Base-by-base conservation (phyloP, 2,888 invertebrate species). In the Stictocephala bisonia region DNA sequence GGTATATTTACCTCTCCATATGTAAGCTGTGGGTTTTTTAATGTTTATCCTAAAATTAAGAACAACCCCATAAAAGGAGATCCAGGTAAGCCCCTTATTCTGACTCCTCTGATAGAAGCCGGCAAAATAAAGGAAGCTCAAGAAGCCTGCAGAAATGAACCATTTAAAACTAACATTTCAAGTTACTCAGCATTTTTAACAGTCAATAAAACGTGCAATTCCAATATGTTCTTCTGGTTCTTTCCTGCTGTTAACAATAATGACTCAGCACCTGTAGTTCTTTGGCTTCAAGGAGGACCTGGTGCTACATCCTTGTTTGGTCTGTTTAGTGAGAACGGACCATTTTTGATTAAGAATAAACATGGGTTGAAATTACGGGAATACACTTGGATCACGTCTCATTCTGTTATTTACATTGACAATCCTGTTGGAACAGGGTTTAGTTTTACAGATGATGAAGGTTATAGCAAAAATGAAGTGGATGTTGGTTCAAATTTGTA, bases 381-480 rank as follows among this genome's bases (percentile, higher is more conserved):
- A 79, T 91, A 91, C 79, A 89, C 92, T 7, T 97, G 97, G 97
- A 91, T 90, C 72, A 84, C 88, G 48, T 89, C 89, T 13, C 93
- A 94, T 82, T 90, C 92, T 79, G 84, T 97, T 44, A 88, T 97
- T 69, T 97, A 94, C 82, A 92, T 97, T 72, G 97, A 97, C 83
- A 97, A 95, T 83, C 97, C 97, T 0, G 96, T 94, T 0, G 95
- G 95, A 1, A 93, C 95, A 1, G 97, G 97, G 0, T 97, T 92
- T 82, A 96, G 96, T 84, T 96, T 95, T 81, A 95, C 96, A 0
- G 88, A 90, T 0, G 84, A 88, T 22, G 87, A 84, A 70, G 96
- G 96, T 0, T 96, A 93, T 83, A 92, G 93, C 11, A 88, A 85
- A 6, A 91, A 94, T 82, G 91, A 96, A 83, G 89, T 88, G 0